A percentile compares a stretch with the other conserved stretches of the same genome.
Evolutionary conservation across 2,888 invertebrate genomes (phyloP).

Genomic region (Anticlea derivata): DNA sequence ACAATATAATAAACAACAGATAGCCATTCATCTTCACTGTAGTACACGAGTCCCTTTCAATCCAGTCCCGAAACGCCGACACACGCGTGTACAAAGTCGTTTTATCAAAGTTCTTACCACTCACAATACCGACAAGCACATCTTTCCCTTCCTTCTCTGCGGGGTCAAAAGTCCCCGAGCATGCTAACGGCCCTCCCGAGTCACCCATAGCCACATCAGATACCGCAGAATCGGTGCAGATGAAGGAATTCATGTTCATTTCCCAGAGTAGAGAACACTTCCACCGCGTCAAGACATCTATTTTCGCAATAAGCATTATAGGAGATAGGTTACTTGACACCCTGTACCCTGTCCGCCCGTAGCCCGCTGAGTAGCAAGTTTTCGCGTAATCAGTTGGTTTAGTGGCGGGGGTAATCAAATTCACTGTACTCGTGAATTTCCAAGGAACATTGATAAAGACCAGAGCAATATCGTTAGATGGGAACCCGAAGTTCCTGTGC

Average conservation of each 20-base stretch:
- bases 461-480: slow-evolving; percentile 57
- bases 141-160: slow-evolving; percentile 39
- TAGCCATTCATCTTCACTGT: slow-evolving; percentile 22
- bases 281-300: slow-evolving; percentile 45
- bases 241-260: slow-evolving; percentile 55
- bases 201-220: slow-evolving; percentile 59
- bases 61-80: slow-evolving; percentile 48
- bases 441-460: slow-evolving; percentile 41
- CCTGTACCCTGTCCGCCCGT: slow-evolving; percentile 43
- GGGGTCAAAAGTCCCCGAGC: slow-evolving; percentile 47
- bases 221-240: slow-evolving; percentile 51
- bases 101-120: slow-evolving; percentile 63
- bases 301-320: slow-evolving; percentile 48
- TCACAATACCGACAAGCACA: slow-evolving; percentile 60
- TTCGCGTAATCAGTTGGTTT: slow-evolving; percentile 43
- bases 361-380: slow-evolving; percentile 55
- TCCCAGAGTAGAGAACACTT: slow-evolving; percentile 57
- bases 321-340: slow-evolving; percentile 32
- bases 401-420: slow-evolving; percentile 40
- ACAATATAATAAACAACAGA: slow-evolving; percentile 43
- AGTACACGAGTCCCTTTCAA: slow-evolving; percentile 31
- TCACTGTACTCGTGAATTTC: slow-evolving; percentile 43
- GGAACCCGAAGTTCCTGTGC: slow-evolving; percentile 45
- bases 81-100: slow-evolving; percentile 53
- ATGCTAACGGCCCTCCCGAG: slow-evolving; percentile 66